Evolutionary conservation across 2,113 vertebrate species (phyloP), one percentile per base, ranked within the genome.

Genomic region (Sinocyclocheilus anophthalmus): DNA sequence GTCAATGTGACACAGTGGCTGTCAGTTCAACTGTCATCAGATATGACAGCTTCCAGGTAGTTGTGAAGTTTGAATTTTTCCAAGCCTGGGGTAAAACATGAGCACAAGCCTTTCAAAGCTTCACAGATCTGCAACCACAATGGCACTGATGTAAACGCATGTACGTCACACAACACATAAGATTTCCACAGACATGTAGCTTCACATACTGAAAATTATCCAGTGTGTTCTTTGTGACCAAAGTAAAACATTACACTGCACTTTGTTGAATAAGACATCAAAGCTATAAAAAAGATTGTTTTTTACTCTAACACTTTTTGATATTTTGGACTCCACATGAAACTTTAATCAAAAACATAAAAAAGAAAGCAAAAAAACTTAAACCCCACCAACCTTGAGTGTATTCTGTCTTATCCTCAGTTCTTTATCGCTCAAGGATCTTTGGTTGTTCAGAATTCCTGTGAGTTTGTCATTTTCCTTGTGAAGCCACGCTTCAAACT

Each of bases 401-500:
- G 92, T 92, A 1, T 79, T 88, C 78, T 89, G 91, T 22, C 65
- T 91, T 86, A 81, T 88, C 91, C 88, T 91, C 42, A 92, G 42
- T 81, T 96, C 94, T 73, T 93, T 86, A 48, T 86, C 3, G 0
- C 92, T 91, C 22, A 87, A 48, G 22, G 88, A 70, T 7, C 78
- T 69, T 59, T 80, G 92, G 70, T 6, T 77, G 20, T 86, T 86
- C 37, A 93, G 89, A 84, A 96, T 87, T 87, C 87, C 89, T 14
- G 92, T 91, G 72, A 99, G 93, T 88, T 95, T 91, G 0, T 85
- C 30, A 1, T 95, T 96, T 90, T 98, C 94, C 80, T n/a, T 91
- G 89, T 80, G 89, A 39, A 99, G 88, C 97, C 97, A 99, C 18
- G 88, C 91, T 88, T 97, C 93, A 80, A 99, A 99, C 89, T 93